These are phyloP conservation scores for Drosophila repletoides DNA, from an alignment of 1,140 invertebrate species.

Conservation along the genomic window DNA sequence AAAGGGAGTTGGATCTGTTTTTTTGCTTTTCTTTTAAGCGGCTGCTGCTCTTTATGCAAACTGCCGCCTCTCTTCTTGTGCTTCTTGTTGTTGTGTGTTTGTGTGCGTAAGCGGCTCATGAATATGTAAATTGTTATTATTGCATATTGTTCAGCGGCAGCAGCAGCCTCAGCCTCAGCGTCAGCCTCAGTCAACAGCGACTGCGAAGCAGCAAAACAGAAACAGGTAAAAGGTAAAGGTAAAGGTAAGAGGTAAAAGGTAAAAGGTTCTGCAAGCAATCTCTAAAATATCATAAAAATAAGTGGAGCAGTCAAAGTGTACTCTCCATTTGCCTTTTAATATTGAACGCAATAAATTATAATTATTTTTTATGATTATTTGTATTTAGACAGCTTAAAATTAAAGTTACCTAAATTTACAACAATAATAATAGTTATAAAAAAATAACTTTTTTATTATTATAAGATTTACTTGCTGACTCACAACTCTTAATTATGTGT, in stretches of 20 bases:
- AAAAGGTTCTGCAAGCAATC: not conserved
- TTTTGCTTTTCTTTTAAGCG: conserved; percentile 55
- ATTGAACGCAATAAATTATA: no score
- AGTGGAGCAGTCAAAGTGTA: conserved; percentile 6
- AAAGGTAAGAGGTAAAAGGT: conserved; percentile 9
- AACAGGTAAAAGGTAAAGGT: conserved; percentile 17
- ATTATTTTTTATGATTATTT: no score
- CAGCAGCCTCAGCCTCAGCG: not conserved
- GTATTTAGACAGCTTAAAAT: no score
- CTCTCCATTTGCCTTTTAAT: not conserved
- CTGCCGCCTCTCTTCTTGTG: conserved; percentile 33
- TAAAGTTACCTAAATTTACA: no score
- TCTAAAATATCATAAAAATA: conserved; percentile 31
- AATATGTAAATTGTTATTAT: conserved; percentile 81
- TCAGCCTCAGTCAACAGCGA: not conserved
- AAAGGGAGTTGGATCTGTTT: conserved; percentile 26
- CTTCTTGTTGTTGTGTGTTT: conserved; percentile 48
- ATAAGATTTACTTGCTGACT: no score
- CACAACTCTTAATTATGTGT: no score
- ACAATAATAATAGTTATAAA: no score
- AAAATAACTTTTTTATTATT: no score
- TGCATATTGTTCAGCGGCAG: conserved; percentile 76
- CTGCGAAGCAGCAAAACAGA: conserved; percentile 11
- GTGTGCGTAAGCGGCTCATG: conserved; percentile 63
- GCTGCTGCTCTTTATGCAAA: conserved; percentile 74